These are phyloP conservation scores for Mungos mungo DNA, from an alignment of 2,113 vertebrate genomes.

Conservation along the genomic window DNA sequence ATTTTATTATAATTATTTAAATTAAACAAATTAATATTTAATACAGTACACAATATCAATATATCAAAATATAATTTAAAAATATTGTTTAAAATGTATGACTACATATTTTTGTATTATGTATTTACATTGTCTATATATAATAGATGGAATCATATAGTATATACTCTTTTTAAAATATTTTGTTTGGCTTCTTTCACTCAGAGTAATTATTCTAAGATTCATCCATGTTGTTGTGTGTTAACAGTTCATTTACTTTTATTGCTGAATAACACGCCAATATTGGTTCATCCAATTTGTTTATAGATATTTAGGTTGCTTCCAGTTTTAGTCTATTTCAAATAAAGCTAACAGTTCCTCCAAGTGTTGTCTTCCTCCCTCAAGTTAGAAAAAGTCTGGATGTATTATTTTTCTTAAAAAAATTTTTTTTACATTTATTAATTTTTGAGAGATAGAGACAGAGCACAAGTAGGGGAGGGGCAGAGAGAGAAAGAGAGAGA, in stretches of 20 bases:
- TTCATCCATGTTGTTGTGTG: neutral
- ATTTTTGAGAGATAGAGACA: no score
- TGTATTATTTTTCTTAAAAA: neutral
- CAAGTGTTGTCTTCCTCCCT: neutral
- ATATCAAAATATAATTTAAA: neutral
- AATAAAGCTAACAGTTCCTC: neutral
- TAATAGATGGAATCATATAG: neutral
- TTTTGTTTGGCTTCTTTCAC: neutral
- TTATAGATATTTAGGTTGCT: neutral
- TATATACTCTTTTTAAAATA: neutral
- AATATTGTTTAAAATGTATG: neutral
- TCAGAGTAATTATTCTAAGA: slow-evolving; percentile 25
- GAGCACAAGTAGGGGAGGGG: no score
- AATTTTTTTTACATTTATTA: no score
- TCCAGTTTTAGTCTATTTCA: neutral
- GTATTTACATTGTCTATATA: neutral
- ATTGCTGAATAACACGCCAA: neutral
- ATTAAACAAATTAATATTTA: neutral
- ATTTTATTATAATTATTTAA: neutral
- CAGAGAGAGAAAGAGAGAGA: no score
- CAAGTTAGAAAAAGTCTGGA: neutral
- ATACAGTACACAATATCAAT: neutral
- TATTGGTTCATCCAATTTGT: slow-evolving; percentile 11
- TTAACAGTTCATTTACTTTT: neutral
- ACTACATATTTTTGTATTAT: neutral